Evolutionary conservation across 1,140 invertebrate species (phyloP).

Genomic region (Mizuhopecten yessoensis): DNA sequence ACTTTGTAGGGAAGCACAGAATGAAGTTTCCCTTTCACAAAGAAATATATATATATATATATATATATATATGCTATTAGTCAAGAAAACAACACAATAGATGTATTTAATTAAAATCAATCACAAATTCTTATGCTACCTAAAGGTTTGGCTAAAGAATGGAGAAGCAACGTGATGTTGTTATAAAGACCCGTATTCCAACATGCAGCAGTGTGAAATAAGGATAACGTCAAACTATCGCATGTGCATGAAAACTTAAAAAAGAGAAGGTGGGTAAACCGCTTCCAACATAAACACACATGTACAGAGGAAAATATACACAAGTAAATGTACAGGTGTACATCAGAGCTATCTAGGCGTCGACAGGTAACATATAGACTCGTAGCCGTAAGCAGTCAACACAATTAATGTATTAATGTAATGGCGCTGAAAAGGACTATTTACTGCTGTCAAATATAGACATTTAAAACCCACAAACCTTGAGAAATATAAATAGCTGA

Average conservation of each 20-base stretch:
- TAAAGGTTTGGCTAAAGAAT: too few relatives aligned
- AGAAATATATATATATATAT: too few relatives aligned
- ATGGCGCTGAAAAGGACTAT: background rate
- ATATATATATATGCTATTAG: too few relatives aligned
- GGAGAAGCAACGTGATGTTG: background rate
- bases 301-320: background rate
- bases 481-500: background rate
- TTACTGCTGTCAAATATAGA: slow-evolving; percentile 15
- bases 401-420: background rate
- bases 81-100: too few relatives aligned
- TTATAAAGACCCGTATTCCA: background rate
- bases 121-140: too few relatives aligned
- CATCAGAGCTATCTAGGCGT: background rate
- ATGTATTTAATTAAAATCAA: too few relatives aligned
- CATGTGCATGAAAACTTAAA: background rate
- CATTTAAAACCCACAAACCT: background rate
- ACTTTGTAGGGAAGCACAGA: too few relatives aligned
- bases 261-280: too few relatives aligned
- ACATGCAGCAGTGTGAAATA: background rate
- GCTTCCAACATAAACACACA: background rate
- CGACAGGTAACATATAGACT: background rate
- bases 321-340: background rate
- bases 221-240: too few relatives aligned
- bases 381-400: background rate
- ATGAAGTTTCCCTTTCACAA: too few relatives aligned